These are phyloP conservation scores for Chrosomus eos DNA, from an alignment of 2,797 vertebrate species.

Conservation along the genomic window DNA sequence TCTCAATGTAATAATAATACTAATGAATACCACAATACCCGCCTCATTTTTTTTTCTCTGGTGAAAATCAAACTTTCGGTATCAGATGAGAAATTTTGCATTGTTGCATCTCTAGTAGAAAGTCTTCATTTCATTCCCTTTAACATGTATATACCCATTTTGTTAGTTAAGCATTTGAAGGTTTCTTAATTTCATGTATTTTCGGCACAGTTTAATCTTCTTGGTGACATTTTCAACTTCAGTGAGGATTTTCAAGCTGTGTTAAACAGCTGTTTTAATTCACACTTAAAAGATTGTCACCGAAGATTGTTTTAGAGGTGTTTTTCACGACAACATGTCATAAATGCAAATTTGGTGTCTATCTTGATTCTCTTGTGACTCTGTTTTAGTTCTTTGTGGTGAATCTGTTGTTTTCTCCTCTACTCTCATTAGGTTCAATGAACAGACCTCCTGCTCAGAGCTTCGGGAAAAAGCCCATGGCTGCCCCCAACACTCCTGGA, in stretches of 20 bases:
- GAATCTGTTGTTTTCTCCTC: constrained; percentile 27
- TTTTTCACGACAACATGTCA: background rate
- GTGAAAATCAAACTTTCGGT: background rate
- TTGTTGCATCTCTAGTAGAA: too few relatives aligned
- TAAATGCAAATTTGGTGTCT: constrained; percentile 33
- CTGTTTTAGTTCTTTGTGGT: constrained; percentile 40
- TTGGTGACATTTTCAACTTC: background rate
- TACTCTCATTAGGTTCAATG: constrained; percentile 66
- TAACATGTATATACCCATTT: background rate
- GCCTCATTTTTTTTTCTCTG: background rate
- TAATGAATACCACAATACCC: too few relatives aligned
- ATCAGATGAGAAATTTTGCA: background rate
- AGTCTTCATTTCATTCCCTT: background rate
- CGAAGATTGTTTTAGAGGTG: background rate
- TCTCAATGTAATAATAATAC: too few relatives aligned
- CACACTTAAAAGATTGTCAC: background rate
- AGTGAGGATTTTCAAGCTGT: background rate
- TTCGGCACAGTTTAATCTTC: background rate
- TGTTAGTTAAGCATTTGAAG: background rate
- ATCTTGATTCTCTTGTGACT: background rate
- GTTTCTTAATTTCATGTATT: background rate
- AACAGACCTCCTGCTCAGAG: constrained; percentile 77
- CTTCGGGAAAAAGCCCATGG: constrained; percentile 77
- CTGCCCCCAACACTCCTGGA: constrained; percentile 79
- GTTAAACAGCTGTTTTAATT: background rate